Percentiles rank a stretch among this genome's conserved stretches.
Conservation (phyloP, 1,140 invertebrate species). For the Atta colombica region DNA sequence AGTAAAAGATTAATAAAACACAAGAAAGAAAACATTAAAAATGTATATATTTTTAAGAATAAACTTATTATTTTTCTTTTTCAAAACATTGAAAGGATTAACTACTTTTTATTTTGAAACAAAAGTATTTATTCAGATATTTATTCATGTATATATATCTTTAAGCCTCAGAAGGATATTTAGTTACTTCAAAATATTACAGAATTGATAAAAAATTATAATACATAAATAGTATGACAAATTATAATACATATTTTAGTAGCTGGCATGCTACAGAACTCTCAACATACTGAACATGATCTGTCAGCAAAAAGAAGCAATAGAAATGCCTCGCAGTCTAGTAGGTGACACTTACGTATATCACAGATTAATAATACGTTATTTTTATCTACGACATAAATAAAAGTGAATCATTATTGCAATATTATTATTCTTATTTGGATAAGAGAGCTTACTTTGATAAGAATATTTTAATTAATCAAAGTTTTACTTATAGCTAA, state of each 20-base stretch:
- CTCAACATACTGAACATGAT: slow-evolving; percentile 22
- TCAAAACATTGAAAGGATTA: background rate
- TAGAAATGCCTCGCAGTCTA: slow-evolving; percentile 33
- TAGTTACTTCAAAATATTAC: background rate
- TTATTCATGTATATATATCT: background rate
- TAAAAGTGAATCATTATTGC: slow-evolving; percentile 36
- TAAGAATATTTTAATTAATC: background rate
- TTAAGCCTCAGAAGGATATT: background rate
- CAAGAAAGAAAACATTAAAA: background rate
- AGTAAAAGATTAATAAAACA: background rate
- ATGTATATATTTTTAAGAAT: background rate
- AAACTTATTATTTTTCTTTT: background rate
- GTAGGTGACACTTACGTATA: slow-evolving; percentile 6
- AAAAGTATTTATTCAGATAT: background rate
- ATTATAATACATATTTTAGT: slow-evolving; percentile 21
- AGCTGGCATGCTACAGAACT: background rate
- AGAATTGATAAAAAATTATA: background rate
- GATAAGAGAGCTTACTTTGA: background rate
- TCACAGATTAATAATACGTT: slow-evolving; percentile 17
- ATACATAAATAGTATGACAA: slow-evolving; percentile 3
- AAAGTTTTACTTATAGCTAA: too few relatives aligned
- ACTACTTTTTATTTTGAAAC: background rate
- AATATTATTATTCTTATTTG: background rate
- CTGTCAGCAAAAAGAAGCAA: slow-evolving; percentile 37
- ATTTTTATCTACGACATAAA: slow-evolving; percentile 19